These are phyloP conservation scores for Acanthosepion lycidas DNA, from an alignment of 2,888 invertebrate species.

Conservation along the genomic window DNA sequence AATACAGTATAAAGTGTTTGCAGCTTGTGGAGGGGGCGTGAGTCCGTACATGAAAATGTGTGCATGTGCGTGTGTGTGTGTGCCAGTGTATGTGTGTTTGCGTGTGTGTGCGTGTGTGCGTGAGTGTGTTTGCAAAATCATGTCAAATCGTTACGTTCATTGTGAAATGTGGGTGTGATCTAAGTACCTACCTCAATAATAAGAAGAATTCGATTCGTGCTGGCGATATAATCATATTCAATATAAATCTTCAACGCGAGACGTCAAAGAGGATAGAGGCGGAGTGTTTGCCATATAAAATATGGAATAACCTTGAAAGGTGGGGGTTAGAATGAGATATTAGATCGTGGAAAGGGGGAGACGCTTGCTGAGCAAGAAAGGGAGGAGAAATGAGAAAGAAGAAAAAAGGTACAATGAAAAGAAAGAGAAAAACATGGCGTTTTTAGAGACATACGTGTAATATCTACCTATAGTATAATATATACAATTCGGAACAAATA, in stretches of 20 bases:
- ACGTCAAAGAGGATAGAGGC: not conserved
- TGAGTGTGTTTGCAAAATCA: not conserved
- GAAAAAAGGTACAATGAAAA: not conserved
- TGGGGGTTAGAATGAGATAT: too few relatives aligned
- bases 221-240: not conserved
- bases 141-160: not conserved
- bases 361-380: too few relatives aligned
- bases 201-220: too few relatives aligned
- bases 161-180: too few relatives aligned
- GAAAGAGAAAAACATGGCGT: not conserved
- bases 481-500: not conserved
- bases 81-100: not conserved
- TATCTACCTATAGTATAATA: not conserved
- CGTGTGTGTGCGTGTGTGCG: not conserved
- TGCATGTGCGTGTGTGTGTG: not conserved
- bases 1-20: not conserved
- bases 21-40: not conserved
- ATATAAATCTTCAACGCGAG: too few relatives aligned
- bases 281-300: not conserved
- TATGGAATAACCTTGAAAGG: too few relatives aligned
- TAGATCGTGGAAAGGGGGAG: too few relatives aligned
- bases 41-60: too few relatives aligned
- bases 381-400: too few relatives aligned
- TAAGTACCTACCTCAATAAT: too few relatives aligned
- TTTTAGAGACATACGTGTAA: not conserved